Base-by-base conservation (phyloP, 2,113 vertebrate species). In the Nesogale talazaci region DNA sequence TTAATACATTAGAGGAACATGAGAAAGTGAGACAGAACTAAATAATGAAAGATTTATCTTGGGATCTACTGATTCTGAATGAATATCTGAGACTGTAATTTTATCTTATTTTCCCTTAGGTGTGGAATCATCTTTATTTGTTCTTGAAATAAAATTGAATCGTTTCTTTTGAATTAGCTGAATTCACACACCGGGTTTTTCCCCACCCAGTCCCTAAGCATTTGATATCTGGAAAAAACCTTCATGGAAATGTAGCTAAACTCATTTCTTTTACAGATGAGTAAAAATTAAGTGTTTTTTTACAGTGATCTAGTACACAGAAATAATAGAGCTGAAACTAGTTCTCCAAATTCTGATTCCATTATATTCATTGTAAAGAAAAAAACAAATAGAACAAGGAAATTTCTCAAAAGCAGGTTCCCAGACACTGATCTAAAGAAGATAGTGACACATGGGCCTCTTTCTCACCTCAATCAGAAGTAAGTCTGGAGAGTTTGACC, bases 211-310 rank as follows among this genome's bases (percentile, higher is more conserved):
- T 81, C n/a, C n/a, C n/a, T n/a, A n/a, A n/a, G n/a, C n/a, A n/a
- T n/a, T n/a, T n/a, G n/a, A n/a, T n/a, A n/a, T n/a, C n/a, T n/a
- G n/a, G n/a, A n/a, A n/a, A n/a, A n/a, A n/a, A 87, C 3, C 0
- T 83, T 76, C 36, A 63, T 80, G 77, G 74, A 86, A 91, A 93
- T 61, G 70, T 89, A 77, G 67, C 8, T 2, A 6, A 82, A 46
- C 12, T 91, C 65, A 81, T 77, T 65, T 78, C 67, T 85, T 84
- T 91, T 91, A 80, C 74, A 69, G 78, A 85, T 84, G 38, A 91
- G 42, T 42, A 82, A 82, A 65, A 87, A 88, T 38, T 86, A 52
- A 52, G 46, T 52, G 23, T 52, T 78, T 78, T 69, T 78, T 69
- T 63, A 9, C 4, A 65, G 61, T 8, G 83, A 91, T 61, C 70